A percentile compares a stretch with the other conserved stretches of the same genome.
phyloP scores from a whole-genome alignment of 1,140 invertebrate genomes.

The Temnothorax nylanderi region DNA sequence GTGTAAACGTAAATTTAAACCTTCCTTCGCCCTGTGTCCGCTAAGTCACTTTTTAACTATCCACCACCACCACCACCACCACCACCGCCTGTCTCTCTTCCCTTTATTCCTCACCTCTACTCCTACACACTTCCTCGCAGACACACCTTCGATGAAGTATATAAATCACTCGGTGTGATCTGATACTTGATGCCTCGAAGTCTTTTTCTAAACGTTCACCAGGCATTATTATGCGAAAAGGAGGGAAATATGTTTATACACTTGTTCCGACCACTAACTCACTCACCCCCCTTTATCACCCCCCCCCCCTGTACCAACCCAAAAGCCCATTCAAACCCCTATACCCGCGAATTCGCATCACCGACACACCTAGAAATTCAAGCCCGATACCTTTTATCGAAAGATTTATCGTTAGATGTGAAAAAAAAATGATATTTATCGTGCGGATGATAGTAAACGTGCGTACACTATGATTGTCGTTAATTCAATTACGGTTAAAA shows the following conservation, averaged over 20 bases:
- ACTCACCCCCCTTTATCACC: slow-evolving; percentile 64
- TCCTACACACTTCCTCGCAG: slow-evolving; percentile 27
- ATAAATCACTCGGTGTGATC: slow-evolving; percentile 74
- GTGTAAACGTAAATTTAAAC: slow-evolving; percentile 83
- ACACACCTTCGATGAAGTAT: slow-evolving; percentile 61
- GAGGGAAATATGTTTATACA: slow-evolving; percentile 66
- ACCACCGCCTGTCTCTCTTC: slow-evolving; percentile 23
- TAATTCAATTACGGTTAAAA: slow-evolving; percentile 82
- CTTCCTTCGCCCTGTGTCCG: slow-evolving; percentile 67
- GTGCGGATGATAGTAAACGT: slow-evolving; percentile 82
- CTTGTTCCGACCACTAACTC: slow-evolving; percentile 74
- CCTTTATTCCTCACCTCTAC: background rate
- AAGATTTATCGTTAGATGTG: slow-evolving; percentile 85
- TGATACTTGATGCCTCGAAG: slow-evolving; percentile 73
- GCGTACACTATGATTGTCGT: slow-evolving; percentile 83
- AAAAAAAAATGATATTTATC: slow-evolving; percentile 82
- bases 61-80: slow-evolving; percentile 7
- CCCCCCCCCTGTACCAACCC: slow-evolving; percentile 47
- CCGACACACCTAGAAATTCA: slow-evolving; percentile 61
- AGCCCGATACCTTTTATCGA: slow-evolving; percentile 64
- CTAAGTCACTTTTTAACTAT: slow-evolving; percentile 62
- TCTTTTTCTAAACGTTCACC: slow-evolving; percentile 81
- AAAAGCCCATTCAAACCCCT: background rate
- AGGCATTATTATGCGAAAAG: slow-evolving; percentile 64
- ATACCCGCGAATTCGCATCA: slow-evolving; percentile 54